Evolutionary conservation across 2,888 invertebrate genomes (phyloP).

Genomic region (Phlogophora meticulosa): DNA sequence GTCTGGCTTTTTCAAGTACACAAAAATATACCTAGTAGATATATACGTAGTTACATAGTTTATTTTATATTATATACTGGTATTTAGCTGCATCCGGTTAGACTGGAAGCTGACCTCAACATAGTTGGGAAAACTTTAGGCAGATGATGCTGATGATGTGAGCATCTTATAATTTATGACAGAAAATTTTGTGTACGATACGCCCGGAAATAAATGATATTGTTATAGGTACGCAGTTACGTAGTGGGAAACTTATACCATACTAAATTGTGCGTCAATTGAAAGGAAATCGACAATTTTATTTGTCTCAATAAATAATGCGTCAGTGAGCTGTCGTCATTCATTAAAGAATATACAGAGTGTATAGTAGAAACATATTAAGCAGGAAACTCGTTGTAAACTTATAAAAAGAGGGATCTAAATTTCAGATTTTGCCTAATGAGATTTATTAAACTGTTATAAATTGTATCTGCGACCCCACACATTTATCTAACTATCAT

Average conservation of each 20-base stretch:
- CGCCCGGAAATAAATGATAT: not conserved
- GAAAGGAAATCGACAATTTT: slow-evolving; percentile 13
- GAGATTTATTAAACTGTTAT: not conserved
- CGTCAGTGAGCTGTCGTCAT: slow-evolving; percentile 8
- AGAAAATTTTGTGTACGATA: not conserved
- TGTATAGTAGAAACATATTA: not conserved
- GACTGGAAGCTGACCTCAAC: no score
- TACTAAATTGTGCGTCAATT: slow-evolving; percentile 32
- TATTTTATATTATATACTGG: no score
- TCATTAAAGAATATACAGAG: slow-evolving; percentile 27
- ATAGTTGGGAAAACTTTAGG: no score
- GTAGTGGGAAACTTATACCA: slow-evolving; percentile 14
- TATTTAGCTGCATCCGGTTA: no score
- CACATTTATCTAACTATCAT: not conserved
- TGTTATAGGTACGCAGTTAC: not conserved
- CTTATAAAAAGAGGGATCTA: no score
- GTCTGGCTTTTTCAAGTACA: slow-evolving; percentile 65
- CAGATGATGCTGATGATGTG: no score
- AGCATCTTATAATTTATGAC: no score
- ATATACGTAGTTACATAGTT: no score
- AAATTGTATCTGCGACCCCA: not conserved
- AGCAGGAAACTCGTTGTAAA: no score
- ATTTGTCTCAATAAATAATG: slow-evolving; percentile 14
- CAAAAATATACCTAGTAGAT: not conserved
- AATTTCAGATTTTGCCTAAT: no score